Evolutionary conservation across 2,113 vertebrate species (phyloP).

Genomic region (Brachypodius melanocephalos): DNA sequence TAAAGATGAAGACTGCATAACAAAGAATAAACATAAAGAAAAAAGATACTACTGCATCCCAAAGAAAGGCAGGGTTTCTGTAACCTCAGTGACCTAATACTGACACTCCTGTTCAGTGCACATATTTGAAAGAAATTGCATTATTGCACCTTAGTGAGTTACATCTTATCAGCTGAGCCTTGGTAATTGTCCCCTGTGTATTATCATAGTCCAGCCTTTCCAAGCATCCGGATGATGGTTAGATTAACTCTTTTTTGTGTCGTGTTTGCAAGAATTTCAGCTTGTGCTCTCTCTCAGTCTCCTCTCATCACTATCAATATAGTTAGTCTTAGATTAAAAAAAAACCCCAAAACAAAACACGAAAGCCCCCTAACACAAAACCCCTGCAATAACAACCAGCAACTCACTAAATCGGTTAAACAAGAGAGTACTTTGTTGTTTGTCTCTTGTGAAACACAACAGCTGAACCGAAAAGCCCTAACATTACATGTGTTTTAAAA

Average conservation of each 20-base stretch:
- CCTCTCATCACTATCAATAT: not conserved
- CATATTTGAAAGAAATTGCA: constrained; percentile 14
- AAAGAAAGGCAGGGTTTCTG: not conserved
- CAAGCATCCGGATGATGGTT: not conserved
- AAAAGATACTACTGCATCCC: not conserved
- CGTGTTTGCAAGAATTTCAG: not conserved
- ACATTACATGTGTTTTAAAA: not conserved
- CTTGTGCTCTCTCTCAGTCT: not conserved
- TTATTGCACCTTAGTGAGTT: constrained; percentile 25
- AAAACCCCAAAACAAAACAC: not conserved
- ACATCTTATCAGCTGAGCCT: constrained; percentile 31
- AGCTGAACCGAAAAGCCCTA: not conserved
- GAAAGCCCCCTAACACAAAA: not conserved
- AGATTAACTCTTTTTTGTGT: not conserved
- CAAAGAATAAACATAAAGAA: not conserved
- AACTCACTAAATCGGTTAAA: not conserved
- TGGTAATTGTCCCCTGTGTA: constrained; percentile 11
- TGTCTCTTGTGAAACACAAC: not conserved
- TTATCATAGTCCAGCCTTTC: not conserved
- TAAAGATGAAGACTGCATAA: not conserved
- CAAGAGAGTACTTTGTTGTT: not conserved
- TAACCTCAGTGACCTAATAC: constrained; percentile 1
- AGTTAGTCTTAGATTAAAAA: not conserved
- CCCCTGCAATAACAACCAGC: not conserved
- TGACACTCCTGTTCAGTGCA: not conserved